Base-by-base conservation (phyloP, 2,888 invertebrate species). In the Drosophila atripex region DNA sequence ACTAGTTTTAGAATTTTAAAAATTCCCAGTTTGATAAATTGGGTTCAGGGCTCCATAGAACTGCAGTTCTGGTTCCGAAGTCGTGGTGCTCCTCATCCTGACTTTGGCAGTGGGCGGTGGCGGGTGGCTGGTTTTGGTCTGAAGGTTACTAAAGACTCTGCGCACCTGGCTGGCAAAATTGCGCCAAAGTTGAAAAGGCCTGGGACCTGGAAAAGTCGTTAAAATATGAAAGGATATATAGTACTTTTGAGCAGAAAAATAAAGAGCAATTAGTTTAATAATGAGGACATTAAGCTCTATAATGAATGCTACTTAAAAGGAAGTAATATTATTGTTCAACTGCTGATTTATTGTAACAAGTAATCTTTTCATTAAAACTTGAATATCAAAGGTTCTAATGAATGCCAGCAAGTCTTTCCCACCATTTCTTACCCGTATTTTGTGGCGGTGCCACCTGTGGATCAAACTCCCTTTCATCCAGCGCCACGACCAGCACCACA, bases 1-100 rank as follows among this genome's bases (percentile, higher is more conserved):
- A 9, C 18, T 58, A 8, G 11, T 61, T 64, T 50, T 50, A 50
- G 66, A 51, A 60, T 14, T 12, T 70, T 50, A 63, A 60, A 73
- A 73, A 35, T 63, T 55, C 3, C 68, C 45, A n/a, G 63, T 56
- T 66, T 88, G 88, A 61, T 53, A 89, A 7, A 86, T 80, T 14
- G 82, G 75, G 73, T 75, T 80, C 0, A 88, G 18, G 0, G 88
- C 89, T 3, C 89, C 89, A 46, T 87, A 88, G 23, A 58, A 71
- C 3, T 86, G 54, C 14, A 77, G 57, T 7, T 72, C 47, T 0
- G 61, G 25, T 12, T 66, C 55, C 1, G 73, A 3, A 4, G 71
- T 50, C 16, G 47, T 64, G 21, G 57, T 30, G 3, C 4, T 41
- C 1, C 53, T 49, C 9, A 49, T 49, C 32, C 45, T 53, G 5